These are phyloP conservation scores for Halesus radiatus DNA, from an alignment of 1,140 invertebrate species.

Conservation along the genomic window DNA sequence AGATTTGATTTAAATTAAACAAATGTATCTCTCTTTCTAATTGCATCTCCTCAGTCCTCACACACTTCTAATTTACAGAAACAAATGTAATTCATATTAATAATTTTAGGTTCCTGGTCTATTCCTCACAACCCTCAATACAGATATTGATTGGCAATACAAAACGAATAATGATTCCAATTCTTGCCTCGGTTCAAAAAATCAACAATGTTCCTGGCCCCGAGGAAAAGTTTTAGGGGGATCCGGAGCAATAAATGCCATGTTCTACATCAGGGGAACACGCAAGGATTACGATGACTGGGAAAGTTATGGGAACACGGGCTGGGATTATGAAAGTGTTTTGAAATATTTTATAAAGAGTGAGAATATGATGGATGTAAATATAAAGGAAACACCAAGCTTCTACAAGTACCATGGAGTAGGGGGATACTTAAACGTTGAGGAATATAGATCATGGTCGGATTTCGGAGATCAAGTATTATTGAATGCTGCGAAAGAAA, in stretches of 20 bases:
- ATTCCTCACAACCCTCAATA: constrained; percentile 47
- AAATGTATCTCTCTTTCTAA: too few species aligned
- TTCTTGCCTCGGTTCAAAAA: constrained; percentile 61
- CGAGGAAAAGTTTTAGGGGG: constrained; percentile 69
- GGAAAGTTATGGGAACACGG: constrained; percentile 70
- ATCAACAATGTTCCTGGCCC: constrained; percentile 62
- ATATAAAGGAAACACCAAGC: neutral
- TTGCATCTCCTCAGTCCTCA: too few species aligned
- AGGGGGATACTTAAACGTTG: constrained; percentile 83
- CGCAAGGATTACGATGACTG: constrained; percentile 73
- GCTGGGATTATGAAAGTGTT: constrained; percentile 72
- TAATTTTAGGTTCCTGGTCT: constrained; percentile 39
- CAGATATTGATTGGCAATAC: constrained; percentile 71
- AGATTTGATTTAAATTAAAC: neutral
- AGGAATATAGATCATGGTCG: constrained; percentile 61
- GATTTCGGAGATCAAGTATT: neutral
- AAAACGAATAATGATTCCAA: constrained; percentile 67
- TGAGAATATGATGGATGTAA: constrained; percentile 56
- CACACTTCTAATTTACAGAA: too few species aligned
- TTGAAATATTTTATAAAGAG: constrained; percentile 69
- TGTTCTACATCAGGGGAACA: constrained; percentile 75
- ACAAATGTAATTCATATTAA: neutral
- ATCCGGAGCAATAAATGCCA: constrained; percentile 72
- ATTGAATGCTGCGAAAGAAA: constrained; percentile 75
- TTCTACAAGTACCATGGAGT: too few species aligned